Evolutionary conservation across 2,113 vertebrate genomes (phyloP).

Genomic region (Cyanoramphus novaezelandiae): DNA sequence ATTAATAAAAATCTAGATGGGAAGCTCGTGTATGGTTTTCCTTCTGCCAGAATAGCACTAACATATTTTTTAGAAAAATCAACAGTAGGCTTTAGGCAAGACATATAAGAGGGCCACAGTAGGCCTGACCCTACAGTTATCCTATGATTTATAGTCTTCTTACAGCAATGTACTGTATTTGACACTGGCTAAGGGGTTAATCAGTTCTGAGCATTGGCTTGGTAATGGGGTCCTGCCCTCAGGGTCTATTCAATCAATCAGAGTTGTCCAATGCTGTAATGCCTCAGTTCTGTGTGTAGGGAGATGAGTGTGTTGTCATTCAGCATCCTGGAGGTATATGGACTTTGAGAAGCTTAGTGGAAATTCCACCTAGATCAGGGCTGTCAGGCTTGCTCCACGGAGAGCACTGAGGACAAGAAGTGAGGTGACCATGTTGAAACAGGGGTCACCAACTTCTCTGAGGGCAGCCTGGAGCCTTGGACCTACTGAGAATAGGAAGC

Average conservation of each 20-base stretch:
- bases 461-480: constrained; percentile 22
- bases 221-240: constrained; percentile 65
- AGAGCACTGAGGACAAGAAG: neutral
- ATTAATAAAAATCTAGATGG: neutral
- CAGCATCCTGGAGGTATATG: constrained; percentile 26
- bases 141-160: constrained; percentile 61
- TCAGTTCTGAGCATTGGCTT: constrained; percentile 59
- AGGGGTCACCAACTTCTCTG: constrained; percentile 33
- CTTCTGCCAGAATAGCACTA: neutral
- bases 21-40: neutral
- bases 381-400: neutral
- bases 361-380: constrained; percentile 35
- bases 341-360: constrained; percentile 26
- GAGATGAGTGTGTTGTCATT: constrained; percentile 51
- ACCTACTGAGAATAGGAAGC: neutral
- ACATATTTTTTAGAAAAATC: constrained; percentile 21
- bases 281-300: constrained; percentile 54
- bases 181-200: constrained; percentile 65
- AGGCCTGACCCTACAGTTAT: constrained; percentile 62
- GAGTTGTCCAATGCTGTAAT: constrained; percentile 41
- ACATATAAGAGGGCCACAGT: constrained; percentile 19
- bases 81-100: constrained; percentile 49
- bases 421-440: constrained; percentile 33
- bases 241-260: constrained; percentile 61
- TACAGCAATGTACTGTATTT: constrained; percentile 52